A percentile compares a stretch with the other conserved stretches of the same genome.
phyloP scores from a whole-genome alignment of 2,888 invertebrate species.

The Hypolimnas misippus region DNA sequence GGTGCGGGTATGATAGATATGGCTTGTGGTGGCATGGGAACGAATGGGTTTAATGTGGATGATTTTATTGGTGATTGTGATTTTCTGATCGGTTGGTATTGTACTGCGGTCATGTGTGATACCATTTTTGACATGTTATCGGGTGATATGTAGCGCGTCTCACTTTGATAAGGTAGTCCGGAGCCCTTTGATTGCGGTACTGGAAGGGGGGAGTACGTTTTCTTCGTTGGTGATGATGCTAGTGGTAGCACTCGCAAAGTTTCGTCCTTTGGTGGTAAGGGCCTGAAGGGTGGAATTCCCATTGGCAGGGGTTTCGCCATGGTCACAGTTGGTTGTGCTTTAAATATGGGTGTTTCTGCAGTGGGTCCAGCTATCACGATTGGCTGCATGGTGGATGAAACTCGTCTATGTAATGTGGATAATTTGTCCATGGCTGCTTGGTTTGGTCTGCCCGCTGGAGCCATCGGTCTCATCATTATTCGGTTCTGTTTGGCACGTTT shows the following conservation, averaged over 20 bases:
- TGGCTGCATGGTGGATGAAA: conserved; percentile 66
- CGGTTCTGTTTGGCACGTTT: conserved; percentile 80
- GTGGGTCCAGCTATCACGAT: conserved; percentile 66
- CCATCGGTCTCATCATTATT: conserved; percentile 74
- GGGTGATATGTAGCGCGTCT: conserved; percentile 68
- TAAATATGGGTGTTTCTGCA: conserved; percentile 53
- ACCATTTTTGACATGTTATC: conserved; percentile 76
- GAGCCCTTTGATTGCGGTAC: conserved; percentile 70
- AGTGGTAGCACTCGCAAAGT: conserved; percentile 83
- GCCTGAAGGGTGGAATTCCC: conserved; percentile 91
- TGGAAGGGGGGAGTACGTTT: conserved; percentile 67
- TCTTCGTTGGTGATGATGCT: conserved; percentile 59
- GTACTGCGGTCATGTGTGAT: conserved; percentile 75
- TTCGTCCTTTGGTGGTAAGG: conserved; percentile 86
- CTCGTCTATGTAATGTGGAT: conserved; percentile 62
- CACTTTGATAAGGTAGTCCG: conserved; percentile 73
- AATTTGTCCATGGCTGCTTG: conserved; percentile 73
- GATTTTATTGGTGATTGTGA: conserved; percentile 67
- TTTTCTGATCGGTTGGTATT: conserved; percentile 64
- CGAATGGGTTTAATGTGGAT: conserved; percentile 81
- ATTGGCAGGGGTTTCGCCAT: conserved; percentile 83
- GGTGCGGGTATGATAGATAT: conserved; percentile 70
- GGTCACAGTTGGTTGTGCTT: conserved; percentile 61
- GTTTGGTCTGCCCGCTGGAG: conserved; percentile 62
- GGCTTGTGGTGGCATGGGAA: conserved; percentile 72